These are phyloP conservation scores for Thalassophryne amazonica DNA, from an alignment of 2,797 vertebrate species.

Conservation along the genomic window DNA sequence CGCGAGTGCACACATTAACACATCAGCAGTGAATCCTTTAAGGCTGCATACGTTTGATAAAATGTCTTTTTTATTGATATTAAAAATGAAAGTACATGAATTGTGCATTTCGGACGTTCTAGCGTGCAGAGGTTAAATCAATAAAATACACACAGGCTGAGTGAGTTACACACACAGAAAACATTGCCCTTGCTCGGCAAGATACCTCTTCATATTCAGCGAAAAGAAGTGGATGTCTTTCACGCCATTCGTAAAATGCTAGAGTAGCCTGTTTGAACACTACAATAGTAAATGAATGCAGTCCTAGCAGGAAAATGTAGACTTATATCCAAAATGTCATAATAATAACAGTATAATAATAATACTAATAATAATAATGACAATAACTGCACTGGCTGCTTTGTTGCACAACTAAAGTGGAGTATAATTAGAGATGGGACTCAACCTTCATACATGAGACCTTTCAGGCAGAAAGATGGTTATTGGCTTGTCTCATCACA, in stretches of 20 bases:
- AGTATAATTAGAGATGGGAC: constrained; percentile 65
- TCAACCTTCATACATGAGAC: constrained; percentile 49
- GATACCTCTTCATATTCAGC: constrained; percentile 76
- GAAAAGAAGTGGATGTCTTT: constrained; percentile 73
- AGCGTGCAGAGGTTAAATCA: constrained; percentile 86
- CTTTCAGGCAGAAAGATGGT: constrained; percentile 53
- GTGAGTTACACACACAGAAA: constrained; percentile 78
- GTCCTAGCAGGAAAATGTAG: constrained; percentile 76
- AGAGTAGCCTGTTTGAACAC: constrained; percentile 74
- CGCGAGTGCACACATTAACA: constrained; percentile 6
- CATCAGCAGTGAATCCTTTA: constrained; percentile 32
- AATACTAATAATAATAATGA: constrained; percentile 67
- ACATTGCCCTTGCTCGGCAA: constrained; percentile 67
- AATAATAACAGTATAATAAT: constrained; percentile 56
- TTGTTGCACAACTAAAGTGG: constrained; percentile 79
- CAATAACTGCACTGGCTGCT: constrained; percentile 82
- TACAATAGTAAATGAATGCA: constrained; percentile 79
- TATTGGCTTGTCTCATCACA: constrained; percentile 54
- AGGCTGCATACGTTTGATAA: constrained; percentile 76
- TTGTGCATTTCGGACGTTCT: constrained; percentile 86
- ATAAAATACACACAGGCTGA: constrained; percentile 83
- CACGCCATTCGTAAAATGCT: constrained; percentile 73
- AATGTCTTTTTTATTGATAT: constrained; percentile 86
- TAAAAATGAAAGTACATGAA: constrained; percentile 88
- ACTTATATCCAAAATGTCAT: constrained; percentile 69